Base-by-base conservation (phyloP, 2,797 vertebrate genomes). In the Sebastolobus altivelis region DNA sequence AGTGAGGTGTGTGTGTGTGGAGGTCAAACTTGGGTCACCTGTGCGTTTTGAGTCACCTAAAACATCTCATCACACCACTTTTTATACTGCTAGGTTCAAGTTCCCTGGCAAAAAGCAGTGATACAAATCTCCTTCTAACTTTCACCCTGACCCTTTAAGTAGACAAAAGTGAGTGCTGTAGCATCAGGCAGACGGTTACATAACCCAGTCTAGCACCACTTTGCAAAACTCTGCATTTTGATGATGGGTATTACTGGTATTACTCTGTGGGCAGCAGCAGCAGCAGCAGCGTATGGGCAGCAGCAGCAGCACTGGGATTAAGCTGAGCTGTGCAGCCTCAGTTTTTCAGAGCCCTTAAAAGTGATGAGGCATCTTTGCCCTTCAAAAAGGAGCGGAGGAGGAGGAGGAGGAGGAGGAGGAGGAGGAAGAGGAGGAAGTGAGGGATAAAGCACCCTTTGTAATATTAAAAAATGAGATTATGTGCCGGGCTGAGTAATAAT, bases 271-370 rank as follows among this genome's bases (percentile, higher is more conserved):
- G 85, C 85, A 81, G 82, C 54, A 52, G 85, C 25, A 25, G 25
- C 25, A 25, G 25, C 25, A 25, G 25, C 40, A 43, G 18, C 25
- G 40, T 75, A 55, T 33, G 72, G 81, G 59, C 85, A 89, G 25
- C 85, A 89, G 25, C 85, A 89, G 82, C 82, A 16, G 82, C 82
- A 14, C 52, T 79, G 62, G 87, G 90, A 90, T 92, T 91, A 92
- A 88, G 80, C 86, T 83, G 87, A 90, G 88, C 86, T 65, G 72
- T 84, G 71, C 80, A 58, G 84, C 69, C 52, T 84, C 49, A 6
- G 35, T 74, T 83, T 89, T 63, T 71, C 40, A 60, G 38, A 72
- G 66, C 80, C 80, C 65, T 83, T 84, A 74, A 86, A 91, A 90
- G 70, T 84, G 86, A 92, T 89, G 88, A 91, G 79, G 75, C 83